Conservation (phyloP, 1,140 invertebrate genomes). For the Riptortus pedestris region DNA sequence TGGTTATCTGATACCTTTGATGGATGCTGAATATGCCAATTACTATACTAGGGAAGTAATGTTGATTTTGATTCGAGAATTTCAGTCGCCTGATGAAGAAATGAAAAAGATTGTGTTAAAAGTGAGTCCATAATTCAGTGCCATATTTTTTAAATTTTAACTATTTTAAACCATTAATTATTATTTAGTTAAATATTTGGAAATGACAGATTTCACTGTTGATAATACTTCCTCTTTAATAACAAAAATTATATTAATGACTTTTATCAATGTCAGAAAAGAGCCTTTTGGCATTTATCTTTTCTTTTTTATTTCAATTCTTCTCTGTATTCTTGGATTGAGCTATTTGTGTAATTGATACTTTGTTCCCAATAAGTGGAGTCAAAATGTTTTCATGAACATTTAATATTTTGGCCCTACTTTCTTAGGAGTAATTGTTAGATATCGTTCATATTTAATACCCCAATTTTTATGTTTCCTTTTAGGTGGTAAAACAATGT, state of each 20-base stretch:
- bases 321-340: no score
- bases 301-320: no score
- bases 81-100: constrained; percentile 99
- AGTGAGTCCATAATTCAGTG: constrained; percentile 42
- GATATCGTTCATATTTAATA: not conserved
- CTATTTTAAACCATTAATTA: not conserved
- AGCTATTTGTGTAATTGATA: no score
- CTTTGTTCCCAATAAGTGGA: no score
- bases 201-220: not conserved
- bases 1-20: constrained; percentile 96
- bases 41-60: constrained; percentile 99
- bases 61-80: constrained; percentile 98
- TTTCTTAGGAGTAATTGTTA: not conserved
- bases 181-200: not conserved
- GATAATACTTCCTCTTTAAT: constrained; percentile 25
- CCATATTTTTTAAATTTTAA: not conserved
- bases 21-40: constrained; percentile 99
- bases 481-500: constrained; percentile 97
- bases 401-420: not conserved
- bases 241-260: no score
- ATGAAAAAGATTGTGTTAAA: constrained; percentile 99
- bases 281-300: no score
- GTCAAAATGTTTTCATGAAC: not conserved
- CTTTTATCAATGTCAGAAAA: no score
- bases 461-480: constrained; percentile 10